Percentiles rank a stretch among this genome's conserved stretches.
Evolutionary conservation across 1,140 invertebrate genomes (phyloP).

Genomic region (Maniola jurtina): DNA sequence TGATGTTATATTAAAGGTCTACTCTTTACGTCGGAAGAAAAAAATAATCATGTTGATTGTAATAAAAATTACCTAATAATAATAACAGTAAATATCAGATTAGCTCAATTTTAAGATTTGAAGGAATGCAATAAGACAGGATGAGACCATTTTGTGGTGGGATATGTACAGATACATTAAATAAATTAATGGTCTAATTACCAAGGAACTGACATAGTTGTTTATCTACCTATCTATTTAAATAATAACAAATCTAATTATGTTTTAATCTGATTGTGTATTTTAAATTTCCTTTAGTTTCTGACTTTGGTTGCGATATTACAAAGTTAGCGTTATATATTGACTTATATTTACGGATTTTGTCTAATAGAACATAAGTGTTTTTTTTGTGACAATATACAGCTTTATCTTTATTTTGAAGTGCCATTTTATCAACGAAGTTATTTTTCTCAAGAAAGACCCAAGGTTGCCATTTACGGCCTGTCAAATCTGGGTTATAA

Average conservation of each 20-base stretch:
- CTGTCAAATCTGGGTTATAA: slow-evolving; percentile 65
- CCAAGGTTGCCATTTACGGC: slow-evolving; percentile 76
- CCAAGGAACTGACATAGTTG: not conserved
- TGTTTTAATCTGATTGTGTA: slow-evolving; percentile 67
- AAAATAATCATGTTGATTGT: not conserved
- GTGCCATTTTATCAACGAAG: slow-evolving; percentile 73
- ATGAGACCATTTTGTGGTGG: slow-evolving; percentile 61
- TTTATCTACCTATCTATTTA: not conserved
- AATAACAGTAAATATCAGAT: not conserved
- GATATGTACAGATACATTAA: slow-evolving; percentile 26
- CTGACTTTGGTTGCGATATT: slow-evolving; percentile 57
- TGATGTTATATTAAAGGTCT: not conserved
- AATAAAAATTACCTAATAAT: not conserved
- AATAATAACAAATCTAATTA: slow-evolving; percentile 8
- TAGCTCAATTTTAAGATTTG: slow-evolving; percentile 16
- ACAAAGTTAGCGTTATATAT: slow-evolving; percentile 63
- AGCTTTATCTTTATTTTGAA: slow-evolving; percentile 60
- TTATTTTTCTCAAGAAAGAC: slow-evolving; percentile 71
- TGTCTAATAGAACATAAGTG: slow-evolving; percentile 61
- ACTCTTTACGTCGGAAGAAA: not conserved
- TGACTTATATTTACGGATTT: slow-evolving; percentile 67
- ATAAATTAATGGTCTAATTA: not conserved
- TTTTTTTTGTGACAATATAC: slow-evolving; percentile 65
- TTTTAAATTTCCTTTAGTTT: slow-evolving; percentile 59
- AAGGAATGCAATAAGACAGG: slow-evolving; percentile 53